Conservation (phyloP, 2,888 invertebrate species). For the Dolomedes plantarius region DNA sequence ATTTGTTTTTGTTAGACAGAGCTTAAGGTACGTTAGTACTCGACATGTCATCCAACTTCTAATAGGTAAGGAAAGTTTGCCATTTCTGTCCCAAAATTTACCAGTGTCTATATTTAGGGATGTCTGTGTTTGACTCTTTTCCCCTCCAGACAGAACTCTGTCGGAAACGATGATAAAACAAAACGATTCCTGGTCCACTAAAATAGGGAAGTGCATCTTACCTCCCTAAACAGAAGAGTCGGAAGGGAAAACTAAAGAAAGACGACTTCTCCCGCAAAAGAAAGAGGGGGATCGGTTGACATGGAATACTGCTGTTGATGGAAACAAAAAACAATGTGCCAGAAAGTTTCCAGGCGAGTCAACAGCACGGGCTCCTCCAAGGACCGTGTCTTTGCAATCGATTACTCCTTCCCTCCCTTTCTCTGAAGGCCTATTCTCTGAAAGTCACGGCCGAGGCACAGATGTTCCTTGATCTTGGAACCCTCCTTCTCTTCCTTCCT, state of each 20-base stretch:
- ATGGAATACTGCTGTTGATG: constrained; percentile 50
- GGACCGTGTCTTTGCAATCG: constrained; percentile 25
- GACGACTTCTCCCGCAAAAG: neutral
- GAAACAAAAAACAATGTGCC: constrained; percentile 58
- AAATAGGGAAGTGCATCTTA: neutral
- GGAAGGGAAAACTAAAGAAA: neutral
- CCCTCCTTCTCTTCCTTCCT: constrained; percentile 34
- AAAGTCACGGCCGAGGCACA: constrained; percentile 58
- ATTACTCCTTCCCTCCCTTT: constrained; percentile 48
- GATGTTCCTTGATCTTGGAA: constrained; percentile 61
- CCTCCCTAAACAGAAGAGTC: neutral
- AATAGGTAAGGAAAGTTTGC: too few species aligned
- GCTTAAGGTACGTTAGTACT: too few species aligned
- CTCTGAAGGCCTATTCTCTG: constrained; percentile 58
- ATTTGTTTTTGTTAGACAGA: too few species aligned
- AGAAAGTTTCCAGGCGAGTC: constrained; percentile 46
- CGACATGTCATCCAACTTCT: too few species aligned
- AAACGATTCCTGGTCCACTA: neutral
- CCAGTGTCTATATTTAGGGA: too few species aligned
- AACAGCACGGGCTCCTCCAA: constrained; percentile 29
- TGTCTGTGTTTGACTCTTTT: too few species aligned
- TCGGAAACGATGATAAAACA: neutral
- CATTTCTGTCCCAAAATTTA: too few species aligned
- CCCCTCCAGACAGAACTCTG: neutral
- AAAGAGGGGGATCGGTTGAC: constrained; percentile 34